Conservation (phyloP, 2,888 invertebrate species). For the Conistra vaccinii region DNA sequence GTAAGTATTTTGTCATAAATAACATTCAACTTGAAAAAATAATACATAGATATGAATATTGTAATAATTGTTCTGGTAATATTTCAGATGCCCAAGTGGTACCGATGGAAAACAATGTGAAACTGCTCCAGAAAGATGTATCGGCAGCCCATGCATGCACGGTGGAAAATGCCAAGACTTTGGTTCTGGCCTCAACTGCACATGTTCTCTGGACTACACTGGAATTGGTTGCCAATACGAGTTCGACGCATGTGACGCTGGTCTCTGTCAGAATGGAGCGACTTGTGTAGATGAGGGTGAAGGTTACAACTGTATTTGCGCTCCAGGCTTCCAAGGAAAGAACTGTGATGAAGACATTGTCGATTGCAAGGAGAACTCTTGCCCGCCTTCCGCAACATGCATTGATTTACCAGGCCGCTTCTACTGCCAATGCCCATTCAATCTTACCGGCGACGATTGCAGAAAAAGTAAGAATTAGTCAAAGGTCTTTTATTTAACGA, state of each 20-base stretch:
- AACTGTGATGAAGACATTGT: slow-evolving; percentile 97
- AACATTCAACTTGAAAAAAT: too few relatives aligned
- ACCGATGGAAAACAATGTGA: slow-evolving; percentile 99
- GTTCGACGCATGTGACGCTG: slow-evolving; percentile 97
- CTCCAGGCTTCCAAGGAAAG: slow-evolving; percentile 94
- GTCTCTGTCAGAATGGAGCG: slow-evolving; percentile 98
- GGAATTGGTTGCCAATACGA: slow-evolving; percentile 98
- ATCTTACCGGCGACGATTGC: slow-evolving; percentile 98
- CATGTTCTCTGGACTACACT: slow-evolving; percentile 96
- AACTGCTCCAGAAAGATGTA: slow-evolving; percentile 98
- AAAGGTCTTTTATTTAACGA: not conserved
- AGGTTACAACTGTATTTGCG: slow-evolving; percentile 96
- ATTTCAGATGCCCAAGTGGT: slow-evolving; percentile 95
- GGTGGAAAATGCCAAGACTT: slow-evolving; percentile 98
- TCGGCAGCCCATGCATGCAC: slow-evolving; percentile 98
- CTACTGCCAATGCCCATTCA: slow-evolving; percentile 99
- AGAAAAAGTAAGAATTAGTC: slow-evolving; percentile 94
- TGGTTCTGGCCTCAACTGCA: slow-evolving; percentile 98
- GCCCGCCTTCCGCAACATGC: slow-evolving; percentile 98
- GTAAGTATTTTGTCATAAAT: slow-evolving; percentile 89
- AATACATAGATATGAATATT: too few relatives aligned
- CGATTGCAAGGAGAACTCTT: slow-evolving; percentile 98
- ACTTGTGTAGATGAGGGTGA: slow-evolving; percentile 96
- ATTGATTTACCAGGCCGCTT: slow-evolving; percentile 97
- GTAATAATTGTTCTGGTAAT: slow-evolving; percentile 40